Evolutionary conservation across 2,797 vertebrate species (phyloP).

Genomic region (Ceryle rudis): DNA sequence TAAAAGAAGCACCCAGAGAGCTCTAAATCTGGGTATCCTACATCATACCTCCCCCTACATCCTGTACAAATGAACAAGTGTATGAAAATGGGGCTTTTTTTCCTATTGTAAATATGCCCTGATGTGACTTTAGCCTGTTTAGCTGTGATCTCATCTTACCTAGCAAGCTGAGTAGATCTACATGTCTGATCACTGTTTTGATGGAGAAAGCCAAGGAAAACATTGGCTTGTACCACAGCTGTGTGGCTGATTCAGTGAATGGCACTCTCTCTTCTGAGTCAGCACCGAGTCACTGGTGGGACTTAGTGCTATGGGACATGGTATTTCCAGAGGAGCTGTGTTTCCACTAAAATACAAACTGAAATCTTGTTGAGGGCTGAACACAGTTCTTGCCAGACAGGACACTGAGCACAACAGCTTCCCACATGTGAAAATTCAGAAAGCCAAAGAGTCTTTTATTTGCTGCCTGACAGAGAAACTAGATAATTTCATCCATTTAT

Average conservation of each 20-base stretch:
- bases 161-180: neutral
- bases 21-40: rapidly evolving
- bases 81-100: neutral
- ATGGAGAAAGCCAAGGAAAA: neutral
- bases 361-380: neutral
- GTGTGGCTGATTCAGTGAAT: neutral
- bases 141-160: slow-evolving; percentile 6
- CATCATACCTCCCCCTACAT: neutral
- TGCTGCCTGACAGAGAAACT: neutral
- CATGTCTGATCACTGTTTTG: neutral
- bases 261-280: slow-evolving; percentile 9
- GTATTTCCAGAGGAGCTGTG: neutral
- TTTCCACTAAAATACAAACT: neutral
- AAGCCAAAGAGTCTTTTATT: neutral
- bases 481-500: neutral
- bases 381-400: neutral
- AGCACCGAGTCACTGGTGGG: slow-evolving; percentile 20
- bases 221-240: neutral
- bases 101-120: neutral
- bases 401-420: neutral
- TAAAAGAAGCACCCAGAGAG: neutral
- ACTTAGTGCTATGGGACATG: neutral
- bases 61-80: neutral
- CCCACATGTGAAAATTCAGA: rapidly evolving
- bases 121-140: neutral